A percentile compares a stretch with the other conserved stretches of the same genome.
Evolutionary conservation across 2,888 invertebrate genomes (phyloP).

Genomic region (Onthophagus sagittarius): DNA sequence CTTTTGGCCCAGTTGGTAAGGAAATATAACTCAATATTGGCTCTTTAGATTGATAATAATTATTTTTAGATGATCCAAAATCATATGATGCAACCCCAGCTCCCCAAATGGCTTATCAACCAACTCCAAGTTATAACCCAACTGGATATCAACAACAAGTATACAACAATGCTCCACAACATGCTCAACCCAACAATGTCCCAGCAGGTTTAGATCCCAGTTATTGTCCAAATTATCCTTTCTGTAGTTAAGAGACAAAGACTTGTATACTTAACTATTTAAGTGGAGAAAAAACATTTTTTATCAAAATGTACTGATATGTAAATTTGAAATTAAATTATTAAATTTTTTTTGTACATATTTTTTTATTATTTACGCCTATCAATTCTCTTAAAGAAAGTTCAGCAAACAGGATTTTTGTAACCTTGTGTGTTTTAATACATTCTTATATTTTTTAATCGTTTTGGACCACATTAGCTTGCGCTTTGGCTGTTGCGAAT

Average conservation of each 20-base stretch:
- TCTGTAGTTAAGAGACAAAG: slow-evolving; percentile 48
- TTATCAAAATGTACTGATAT: too few relatives aligned
- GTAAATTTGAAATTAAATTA: slow-evolving; percentile 17
- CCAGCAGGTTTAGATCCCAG: slow-evolving; percentile 47
- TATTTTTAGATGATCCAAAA: slow-evolving; percentile 19
- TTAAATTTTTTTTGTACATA: not conserved
- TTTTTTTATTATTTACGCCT: too few relatives aligned
- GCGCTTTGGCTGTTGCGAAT: slow-evolving; percentile 38
- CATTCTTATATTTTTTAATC: not conserved
- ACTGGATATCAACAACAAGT: slow-evolving; percentile 27
- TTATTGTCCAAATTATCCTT: slow-evolving; percentile 48
- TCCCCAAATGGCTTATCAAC: slow-evolving; percentile 8
- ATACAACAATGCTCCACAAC: slow-evolving; percentile 30
- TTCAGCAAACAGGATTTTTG: too few relatives aligned
- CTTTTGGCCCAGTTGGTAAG: slow-evolving; percentile 10
- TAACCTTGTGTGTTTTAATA: too few relatives aligned
- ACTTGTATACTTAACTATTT: too few relatives aligned
- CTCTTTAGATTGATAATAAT: not conserved
- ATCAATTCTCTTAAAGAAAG: too few relatives aligned
- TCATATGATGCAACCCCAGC: slow-evolving; percentile 30
- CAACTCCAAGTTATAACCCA: slow-evolving; percentile 15
- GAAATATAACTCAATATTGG: too few relatives aligned
- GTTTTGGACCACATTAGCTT: slow-evolving; percentile 45
- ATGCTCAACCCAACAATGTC: slow-evolving; percentile 37
- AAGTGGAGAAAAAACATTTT: too few relatives aligned